phyloP scores from a whole-genome alignment of 2,113 vertebrate genomes.

The Pygathrix nemaeus region DNA sequence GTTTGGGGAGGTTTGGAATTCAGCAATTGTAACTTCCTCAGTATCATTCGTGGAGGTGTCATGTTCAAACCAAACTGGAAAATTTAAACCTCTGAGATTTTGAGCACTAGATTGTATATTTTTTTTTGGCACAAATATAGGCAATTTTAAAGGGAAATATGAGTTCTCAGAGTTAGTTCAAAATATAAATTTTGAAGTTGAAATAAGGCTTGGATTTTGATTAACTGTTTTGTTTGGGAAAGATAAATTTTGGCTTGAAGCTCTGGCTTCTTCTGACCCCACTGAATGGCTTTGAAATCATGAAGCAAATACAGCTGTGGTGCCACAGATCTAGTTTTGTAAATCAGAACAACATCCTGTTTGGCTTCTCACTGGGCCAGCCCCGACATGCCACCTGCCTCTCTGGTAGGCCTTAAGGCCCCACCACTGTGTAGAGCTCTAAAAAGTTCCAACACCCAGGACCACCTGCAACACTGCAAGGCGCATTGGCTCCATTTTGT shows the following conservation, averaged over 20 bases:
- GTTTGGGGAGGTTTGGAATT: neutral
- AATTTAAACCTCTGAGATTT: neutral
- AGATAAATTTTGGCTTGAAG: neutral
- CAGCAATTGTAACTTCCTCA: neutral
- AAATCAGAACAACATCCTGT: constrained; percentile 56
- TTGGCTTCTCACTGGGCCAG: constrained; percentile 42
- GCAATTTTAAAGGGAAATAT: neutral
- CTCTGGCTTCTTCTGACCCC: neutral
- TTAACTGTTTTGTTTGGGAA: constrained; percentile 21
- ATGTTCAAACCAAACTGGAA: constrained; percentile 17
- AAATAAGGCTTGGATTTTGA: neutral
- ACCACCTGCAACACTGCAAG: constrained; percentile 68
- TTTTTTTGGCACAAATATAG: neutral
- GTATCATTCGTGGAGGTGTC: neutral
- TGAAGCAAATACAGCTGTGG: neutral
- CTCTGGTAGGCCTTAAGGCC: constrained; percentile 43
- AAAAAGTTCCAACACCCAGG: constrained; percentile 21
- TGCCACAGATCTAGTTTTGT: constrained; percentile 8
- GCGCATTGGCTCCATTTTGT: constrained; percentile 38
- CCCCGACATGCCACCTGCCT: constrained; percentile 46
- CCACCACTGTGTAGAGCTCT: constrained; percentile 9
- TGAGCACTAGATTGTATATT: neutral
- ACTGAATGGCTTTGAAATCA: constrained; percentile 15
- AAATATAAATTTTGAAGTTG: neutral
- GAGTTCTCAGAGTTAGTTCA: neutral